Percentiles rank a stretch among this genome's conserved stretches.
These are phyloP conservation scores for Progne subis DNA, from an alignment of 2,113 vertebrate genomes.

Conservation along the genomic window DNA sequence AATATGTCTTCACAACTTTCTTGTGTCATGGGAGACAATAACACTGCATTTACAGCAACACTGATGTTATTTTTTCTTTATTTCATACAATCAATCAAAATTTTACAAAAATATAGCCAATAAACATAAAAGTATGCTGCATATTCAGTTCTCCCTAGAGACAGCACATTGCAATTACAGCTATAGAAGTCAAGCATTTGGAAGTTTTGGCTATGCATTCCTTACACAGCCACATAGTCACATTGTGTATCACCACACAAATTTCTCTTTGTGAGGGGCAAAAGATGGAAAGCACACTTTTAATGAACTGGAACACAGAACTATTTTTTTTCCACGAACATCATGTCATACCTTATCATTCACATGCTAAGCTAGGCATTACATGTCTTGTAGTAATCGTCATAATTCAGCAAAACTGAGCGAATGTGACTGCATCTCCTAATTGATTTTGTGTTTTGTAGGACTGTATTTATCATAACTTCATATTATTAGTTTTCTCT, in stretches of 20 bases:
- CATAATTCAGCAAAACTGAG: background rate
- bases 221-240: background rate
- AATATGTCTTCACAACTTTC: background rate
- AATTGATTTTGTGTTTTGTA: background rate
- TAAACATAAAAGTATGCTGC: background rate
- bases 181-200: background rate
- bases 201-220: background rate
- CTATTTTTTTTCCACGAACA: background rate
- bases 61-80: background rate
- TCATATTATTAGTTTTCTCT: background rate
- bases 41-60: background rate
- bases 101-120: background rate
- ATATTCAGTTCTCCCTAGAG: background rate
- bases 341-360: background rate
- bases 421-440: rapidly evolving
- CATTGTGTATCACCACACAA: background rate
- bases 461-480: background rate
- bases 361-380: background rate
- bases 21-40: background rate
- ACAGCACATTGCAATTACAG: background rate
- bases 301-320: background rate
- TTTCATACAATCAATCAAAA: background rate
- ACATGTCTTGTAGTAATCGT: background rate
- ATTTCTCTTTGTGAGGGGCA: background rate
- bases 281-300: background rate